Evolutionary conservation across 2,888 invertebrate species (phyloP), one percentile per base, ranked within the genome.

Genomic region (Camponotus fellah): DNA sequence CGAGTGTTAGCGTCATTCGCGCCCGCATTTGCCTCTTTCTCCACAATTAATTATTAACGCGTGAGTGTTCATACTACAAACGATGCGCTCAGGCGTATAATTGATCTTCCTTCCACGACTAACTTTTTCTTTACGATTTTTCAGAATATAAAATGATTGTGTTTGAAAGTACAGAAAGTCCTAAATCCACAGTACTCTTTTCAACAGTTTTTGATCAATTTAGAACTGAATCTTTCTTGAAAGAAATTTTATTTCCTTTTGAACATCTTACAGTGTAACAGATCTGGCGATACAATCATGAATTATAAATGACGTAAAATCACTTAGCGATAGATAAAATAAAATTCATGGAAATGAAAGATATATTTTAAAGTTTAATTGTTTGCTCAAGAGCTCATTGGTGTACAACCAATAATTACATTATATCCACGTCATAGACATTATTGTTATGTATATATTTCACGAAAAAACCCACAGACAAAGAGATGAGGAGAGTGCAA

Each of bases 301-400:
- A 1, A 12, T 34, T 46, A 26, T 12, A 26, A 32, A 46, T 8
- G 32, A 76, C 6, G 5, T 26, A 32, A 56, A 56, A 56, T 10
- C 14, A 10, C 9, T 21, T 40, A n/a, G 43, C 53, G 10, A 34
- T 43, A 53, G 53, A 66, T 46, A 56, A 43, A 21, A 26, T 40
- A 34, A 64, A 76, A 9, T 66, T 26, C 34, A 4, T 49, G 37
- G 40, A 8, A 10, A 32, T 43, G 12, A 8, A 66, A 6, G n/a
- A 37, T 21, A 40, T 6, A 40, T 56, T 37, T 60, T 17, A 74
- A 74, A 21, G 14, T 37, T 46, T 21, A 46, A 80, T 71, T 71
- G 37, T 72, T 80, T 80, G 79, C 46, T 71, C 79, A 37, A 80
- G 79, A 80, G 26, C 37, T 80, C 79, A 74, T 60, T 74, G 34